Base-by-base conservation (phyloP, 2,113 vertebrate genomes). In the Thermophis baileyi region DNA sequence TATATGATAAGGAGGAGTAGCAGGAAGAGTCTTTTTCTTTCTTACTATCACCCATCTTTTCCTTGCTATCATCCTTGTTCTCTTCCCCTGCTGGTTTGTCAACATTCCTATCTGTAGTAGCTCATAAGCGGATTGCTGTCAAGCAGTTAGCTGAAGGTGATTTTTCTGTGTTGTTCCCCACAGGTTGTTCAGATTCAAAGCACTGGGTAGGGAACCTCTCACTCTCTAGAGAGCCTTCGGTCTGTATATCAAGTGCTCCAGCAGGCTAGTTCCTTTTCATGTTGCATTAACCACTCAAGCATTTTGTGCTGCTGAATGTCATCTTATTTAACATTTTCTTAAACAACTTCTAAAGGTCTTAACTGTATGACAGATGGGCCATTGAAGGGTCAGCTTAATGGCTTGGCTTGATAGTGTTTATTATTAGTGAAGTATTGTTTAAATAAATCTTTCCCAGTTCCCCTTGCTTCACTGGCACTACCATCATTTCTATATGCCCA, bases 261-360 rank as follows among this genome's bases (percentile, higher is more conserved):
- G 95, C 94, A 96, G 96, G 94, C 96, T 94, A 95, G 46, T 93
- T 94, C 95, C 96, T 97, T 96, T 97, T 97, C 93, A 96, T 96
- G 95, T 96, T 97, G 94, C 95, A 96, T 97, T 96, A 98, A 92
- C 93, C 96, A 97, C 96, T 96, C 97, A 97, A 97, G 96, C 97
- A 96, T 97, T 97, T 97, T 97, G 96, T 95, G 96, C 96, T 97
- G 97, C 95, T 97, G 97, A 97, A 98, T 98, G 97, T 97, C 97
- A 98, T 97, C 96, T 97, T 97, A 97, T 97, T 98, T 97, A 98
- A 97, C 96, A 97, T 97, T 98, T 97, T 97, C 96, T 98, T 97
- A 97, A 98, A 97, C 97, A 97, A 93, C 95, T 97, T 98, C 96
- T 97, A 97, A 98, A 98, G 97, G 97, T 97, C 97, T 98, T 97